Conservation (phyloP, 2,113 vertebrate species). For the Cairina moschata region DNA sequence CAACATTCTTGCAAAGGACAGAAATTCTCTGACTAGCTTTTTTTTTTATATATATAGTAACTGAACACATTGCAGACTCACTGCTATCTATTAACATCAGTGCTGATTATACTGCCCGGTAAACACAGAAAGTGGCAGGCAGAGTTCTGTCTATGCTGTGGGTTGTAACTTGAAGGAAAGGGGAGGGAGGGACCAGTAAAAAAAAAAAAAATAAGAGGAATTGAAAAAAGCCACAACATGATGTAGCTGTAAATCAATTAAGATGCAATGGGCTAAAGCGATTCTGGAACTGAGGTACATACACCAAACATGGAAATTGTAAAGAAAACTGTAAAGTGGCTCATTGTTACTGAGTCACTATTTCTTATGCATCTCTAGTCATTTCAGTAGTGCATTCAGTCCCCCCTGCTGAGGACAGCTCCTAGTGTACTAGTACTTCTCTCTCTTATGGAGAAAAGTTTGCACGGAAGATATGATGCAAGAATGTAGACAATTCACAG, state of each 20-base stretch:
- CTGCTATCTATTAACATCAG: background rate
- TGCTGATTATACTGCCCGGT: background rate
- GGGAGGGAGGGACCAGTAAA: rapidly evolving
- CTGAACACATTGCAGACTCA: background rate
- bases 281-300: background rate
- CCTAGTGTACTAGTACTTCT: background rate
- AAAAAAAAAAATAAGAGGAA: background rate
- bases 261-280: background rate
- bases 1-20: background rate
- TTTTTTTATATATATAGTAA: background rate
- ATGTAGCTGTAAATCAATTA: background rate
- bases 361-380: background rate
- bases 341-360: background rate
- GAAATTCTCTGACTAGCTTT: background rate
- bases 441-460: background rate
- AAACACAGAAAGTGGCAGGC: background rate
- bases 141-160: background rate
- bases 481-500: background rate
- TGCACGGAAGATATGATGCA: background rate
- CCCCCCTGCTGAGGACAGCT: background rate
- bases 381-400: background rate
- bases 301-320: background rate
- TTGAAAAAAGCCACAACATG: background rate
- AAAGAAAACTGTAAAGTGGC: background rate
- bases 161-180: background rate